phyloP scores from a whole-genome alignment of 2,113 vertebrate species.

The Ciconia maguari region DNA sequence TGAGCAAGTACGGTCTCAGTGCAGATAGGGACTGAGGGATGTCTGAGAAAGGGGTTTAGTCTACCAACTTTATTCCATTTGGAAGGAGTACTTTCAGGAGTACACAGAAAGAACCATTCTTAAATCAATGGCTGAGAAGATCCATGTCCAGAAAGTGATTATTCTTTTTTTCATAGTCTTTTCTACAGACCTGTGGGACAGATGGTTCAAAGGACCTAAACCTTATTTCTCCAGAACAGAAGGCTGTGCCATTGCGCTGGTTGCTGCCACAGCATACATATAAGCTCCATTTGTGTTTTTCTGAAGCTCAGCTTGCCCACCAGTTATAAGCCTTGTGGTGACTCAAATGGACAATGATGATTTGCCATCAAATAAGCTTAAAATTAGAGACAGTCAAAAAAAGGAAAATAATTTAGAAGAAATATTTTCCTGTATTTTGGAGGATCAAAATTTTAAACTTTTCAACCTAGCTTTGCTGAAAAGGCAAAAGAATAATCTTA shows the following conservation, averaged over 20 bases:
- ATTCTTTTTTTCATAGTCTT: background rate
- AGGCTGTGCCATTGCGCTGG: background rate
- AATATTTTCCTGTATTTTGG: background rate
- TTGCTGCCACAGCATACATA: background rate
- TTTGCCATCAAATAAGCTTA: background rate
- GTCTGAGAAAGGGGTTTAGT: background rate
- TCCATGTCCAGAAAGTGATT: background rate
- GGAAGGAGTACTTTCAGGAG: background rate
- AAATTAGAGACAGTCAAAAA: background rate
- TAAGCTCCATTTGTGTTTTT: background rate
- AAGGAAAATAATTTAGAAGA: background rate
- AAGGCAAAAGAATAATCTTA: background rate
- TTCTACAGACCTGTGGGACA: background rate
- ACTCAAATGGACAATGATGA: background rate
- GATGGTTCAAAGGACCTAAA: background rate
- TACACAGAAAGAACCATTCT: background rate
- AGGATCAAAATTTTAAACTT: background rate
- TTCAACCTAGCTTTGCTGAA: background rate
- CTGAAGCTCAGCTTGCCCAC: background rate
- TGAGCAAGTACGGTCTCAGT: fast-evolving
- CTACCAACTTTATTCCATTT: background rate
- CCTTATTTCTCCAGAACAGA: background rate
- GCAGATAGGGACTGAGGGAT: background rate
- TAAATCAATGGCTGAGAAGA: background rate
- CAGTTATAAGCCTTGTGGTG: background rate